Evolutionary conservation across 1,140 invertebrate species (phyloP), one percentile per base, ranked within the genome.

Genomic region (Amphibalanus amphitrite): DNA sequence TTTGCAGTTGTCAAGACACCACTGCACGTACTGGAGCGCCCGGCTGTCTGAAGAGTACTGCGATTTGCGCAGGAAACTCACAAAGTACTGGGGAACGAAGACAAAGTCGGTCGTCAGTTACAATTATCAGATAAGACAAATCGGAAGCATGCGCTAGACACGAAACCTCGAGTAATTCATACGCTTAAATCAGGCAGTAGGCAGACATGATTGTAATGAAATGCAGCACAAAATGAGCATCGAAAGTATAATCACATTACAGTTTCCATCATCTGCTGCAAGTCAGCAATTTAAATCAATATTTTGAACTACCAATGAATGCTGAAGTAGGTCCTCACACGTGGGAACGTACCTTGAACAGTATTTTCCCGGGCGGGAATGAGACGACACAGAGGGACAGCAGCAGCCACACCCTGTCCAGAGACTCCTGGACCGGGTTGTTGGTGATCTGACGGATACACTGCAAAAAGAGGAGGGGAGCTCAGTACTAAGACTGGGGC

Each of bases 1-100:
- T 74, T 92, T 89, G 72, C 93, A 91, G 82, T 96, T 95, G 76
- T 95, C 92, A 29, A 95, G 82, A 78, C 93, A 96, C 90, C 93
- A 95, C 78, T 95, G 90, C 20, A 93, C 92, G 78, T 94, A 95
- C 78, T 94, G 91, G 0, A 85, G 82, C 47, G 47, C 47, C 20
- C 47, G 47, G 47, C 47, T 59, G 47, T 59, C 47, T 1, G 47
- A 59, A 3, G 47, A 59, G 47, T 59, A 59, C 47, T 59, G 47
- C 47, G 47, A 59, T 78, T 89, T 90, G 74, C 87, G 86, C 29
- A 93, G 78, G 76, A 91, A 93, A 13, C 88, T 88, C 13, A 90
- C 82, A 75, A 91, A 89, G 79, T 90, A 90, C 83, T 86, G 78
- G 28, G 77, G 78, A 76, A 71, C 76, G 74, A 77, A 73, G 73